phyloP scores from a whole-genome alignment of 2,113 vertebrate species.

The Myrmecophaga tridactyla region DNA sequence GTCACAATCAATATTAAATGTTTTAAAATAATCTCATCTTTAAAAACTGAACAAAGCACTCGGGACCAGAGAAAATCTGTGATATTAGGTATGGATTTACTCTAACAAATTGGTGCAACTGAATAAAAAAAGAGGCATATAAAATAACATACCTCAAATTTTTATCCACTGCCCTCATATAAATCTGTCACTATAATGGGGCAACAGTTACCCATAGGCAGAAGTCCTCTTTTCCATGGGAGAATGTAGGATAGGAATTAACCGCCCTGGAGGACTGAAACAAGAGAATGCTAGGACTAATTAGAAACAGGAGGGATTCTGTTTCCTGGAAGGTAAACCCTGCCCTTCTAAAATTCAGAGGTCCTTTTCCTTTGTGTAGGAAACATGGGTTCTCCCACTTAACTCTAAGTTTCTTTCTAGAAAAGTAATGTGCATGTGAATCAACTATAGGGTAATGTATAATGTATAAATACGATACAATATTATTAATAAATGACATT shows the following conservation, averaged over 20 bases:
- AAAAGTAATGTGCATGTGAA: background rate
- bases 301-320: background rate
- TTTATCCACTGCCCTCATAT: background rate
- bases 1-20: background rate
- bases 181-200: background rate
- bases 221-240: rapidly evolving
- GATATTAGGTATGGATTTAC: background rate
- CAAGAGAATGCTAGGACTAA: background rate
- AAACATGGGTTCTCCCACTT: background rate
- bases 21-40: background rate
- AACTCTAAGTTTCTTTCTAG: background rate
- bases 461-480: too few species aligned
- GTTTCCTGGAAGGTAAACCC: background rate
- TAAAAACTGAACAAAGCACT: background rate
- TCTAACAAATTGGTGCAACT: background rate
- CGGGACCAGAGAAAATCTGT: background rate
- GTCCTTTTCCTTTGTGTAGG: background rate
- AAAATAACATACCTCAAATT: background rate
- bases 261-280: background rate
- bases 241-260: background rate
- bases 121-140: background rate
- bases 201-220: background rate
- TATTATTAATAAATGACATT: background rate
- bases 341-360: background rate
- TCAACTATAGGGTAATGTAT: background rate